Evolutionary conservation across 2,888 invertebrate species (phyloP).

Genomic region (Hirtodrosophila histrioides): DNA sequence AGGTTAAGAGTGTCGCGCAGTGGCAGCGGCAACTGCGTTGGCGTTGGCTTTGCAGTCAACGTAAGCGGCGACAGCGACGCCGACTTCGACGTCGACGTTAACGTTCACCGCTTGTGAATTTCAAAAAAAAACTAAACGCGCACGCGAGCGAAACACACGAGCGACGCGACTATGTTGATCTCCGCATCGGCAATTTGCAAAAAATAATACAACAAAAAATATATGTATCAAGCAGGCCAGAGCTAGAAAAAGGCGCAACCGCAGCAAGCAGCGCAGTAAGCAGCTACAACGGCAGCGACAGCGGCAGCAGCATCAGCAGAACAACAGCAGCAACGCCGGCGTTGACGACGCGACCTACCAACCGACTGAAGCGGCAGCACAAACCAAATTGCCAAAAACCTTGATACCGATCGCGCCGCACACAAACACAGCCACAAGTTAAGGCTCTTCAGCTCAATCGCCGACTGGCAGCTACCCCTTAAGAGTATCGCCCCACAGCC

Average conservation of each 20-base stretch:
- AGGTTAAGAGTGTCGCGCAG: constrained; percentile 82
- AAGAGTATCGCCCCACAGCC: no score
- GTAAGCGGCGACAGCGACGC: constrained; percentile 25
- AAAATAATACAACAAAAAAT: constrained; percentile 51
- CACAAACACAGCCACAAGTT: constrained; percentile 40
- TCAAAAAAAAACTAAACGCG: constrained; percentile 58
- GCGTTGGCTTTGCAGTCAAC: constrained; percentile 13
- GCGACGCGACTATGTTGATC: constrained; percentile 67
- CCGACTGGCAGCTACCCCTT: constrained; percentile 34
- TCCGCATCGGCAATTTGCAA: constrained; percentile 76
- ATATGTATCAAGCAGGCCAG: constrained; percentile 36
- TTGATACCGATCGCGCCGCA: constrained; percentile 82
- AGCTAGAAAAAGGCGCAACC: constrained; percentile 77
- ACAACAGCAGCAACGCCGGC: constrained; percentile 59
- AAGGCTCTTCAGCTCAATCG: background rate
- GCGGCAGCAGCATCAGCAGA: constrained; percentile 46
- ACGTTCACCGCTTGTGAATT: constrained; percentile 44
- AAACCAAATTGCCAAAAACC: constrained; percentile 83
- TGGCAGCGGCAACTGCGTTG: constrained; percentile 59
- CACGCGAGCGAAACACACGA: constrained; percentile 66
- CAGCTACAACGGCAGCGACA: constrained; percentile 31
- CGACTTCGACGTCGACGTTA: constrained; percentile 21
- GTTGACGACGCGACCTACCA: constrained; percentile 78
- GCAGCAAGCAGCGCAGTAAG: constrained; percentile 61
- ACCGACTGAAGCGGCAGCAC: constrained; percentile 79